These are phyloP conservation scores for Scaptomyza caliginosa DNA, from an alignment of 2,888 invertebrate species.

Conservation along the genomic window DNA sequence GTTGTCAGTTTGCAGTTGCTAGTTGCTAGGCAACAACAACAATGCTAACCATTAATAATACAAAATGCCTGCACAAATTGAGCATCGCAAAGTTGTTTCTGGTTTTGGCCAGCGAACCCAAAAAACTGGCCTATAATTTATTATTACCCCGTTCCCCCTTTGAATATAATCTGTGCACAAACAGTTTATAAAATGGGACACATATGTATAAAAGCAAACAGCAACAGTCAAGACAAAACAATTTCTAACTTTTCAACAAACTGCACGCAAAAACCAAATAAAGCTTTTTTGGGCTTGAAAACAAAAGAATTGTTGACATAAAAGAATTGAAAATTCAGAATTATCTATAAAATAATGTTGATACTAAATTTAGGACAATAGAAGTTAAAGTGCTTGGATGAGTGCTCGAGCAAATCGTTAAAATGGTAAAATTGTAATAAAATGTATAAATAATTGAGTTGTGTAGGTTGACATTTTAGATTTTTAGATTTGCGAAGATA, in stretches of 20 bases:
- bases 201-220: constrained; percentile 10
- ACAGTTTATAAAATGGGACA: constrained; percentile 53
- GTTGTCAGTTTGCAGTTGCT: constrained; percentile 25
- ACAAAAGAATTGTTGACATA: not conserved
- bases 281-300: not conserved
- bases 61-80: constrained; percentile 50
- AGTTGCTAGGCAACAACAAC: constrained; percentile 10
- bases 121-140: constrained; percentile 61
- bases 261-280: constrained; percentile 3
- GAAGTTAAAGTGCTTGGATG: not conserved
- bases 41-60: constrained; percentile 55
- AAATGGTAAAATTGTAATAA: not conserved
- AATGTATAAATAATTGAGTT: not conserved
- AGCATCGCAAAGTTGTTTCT: constrained; percentile 41
- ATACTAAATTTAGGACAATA: not conserved
- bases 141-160: constrained; percentile 34
- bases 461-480: not conserved
- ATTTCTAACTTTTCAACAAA: constrained; percentile 29
- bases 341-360: not conserved
- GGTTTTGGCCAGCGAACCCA: constrained; percentile 2
- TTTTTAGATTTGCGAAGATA: not conserved
- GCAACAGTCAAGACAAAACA: constrained; percentile 7
- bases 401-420: no score
- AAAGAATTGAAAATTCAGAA: not conserved
- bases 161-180: constrained; percentile 45